Conservation (phyloP, 1,140 invertebrate genomes). For the Brachionus koreanus region DNA sequence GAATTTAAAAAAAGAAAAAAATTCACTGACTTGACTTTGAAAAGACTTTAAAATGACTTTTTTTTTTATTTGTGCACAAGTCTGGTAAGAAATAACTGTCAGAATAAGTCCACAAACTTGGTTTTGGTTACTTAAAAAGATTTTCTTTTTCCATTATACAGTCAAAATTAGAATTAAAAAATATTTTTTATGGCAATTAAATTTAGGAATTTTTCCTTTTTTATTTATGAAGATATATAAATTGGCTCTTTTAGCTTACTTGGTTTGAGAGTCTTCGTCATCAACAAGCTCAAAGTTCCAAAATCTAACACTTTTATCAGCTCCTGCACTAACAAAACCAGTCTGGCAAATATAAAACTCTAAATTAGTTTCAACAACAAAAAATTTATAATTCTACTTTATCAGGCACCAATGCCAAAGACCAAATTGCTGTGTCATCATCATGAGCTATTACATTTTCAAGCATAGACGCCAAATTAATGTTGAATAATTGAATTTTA, state of each 20-base stretch:
- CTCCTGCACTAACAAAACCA: slow-evolving; percentile 77
- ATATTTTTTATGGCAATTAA: too few species aligned
- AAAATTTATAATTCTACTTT: slow-evolving; percentile 46
- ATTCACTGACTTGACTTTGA: too few species aligned
- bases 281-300: slow-evolving; percentile 81
- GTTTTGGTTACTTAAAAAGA: too few species aligned
- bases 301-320: slow-evolving; percentile 83
- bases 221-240: neutral
- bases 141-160: too few species aligned
- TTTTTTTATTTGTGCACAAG: too few species aligned
- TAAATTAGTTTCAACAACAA: slow-evolving; percentile 59
- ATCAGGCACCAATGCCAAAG: slow-evolving; percentile 65
- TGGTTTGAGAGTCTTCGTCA: slow-evolving; percentile 47
- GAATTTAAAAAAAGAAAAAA: too few species aligned
- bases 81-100: too few species aligned
- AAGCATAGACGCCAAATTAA: slow-evolving; percentile 70
- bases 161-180: too few species aligned
- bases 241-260: slow-evolving; percentile 47
- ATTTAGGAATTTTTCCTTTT: too few species aligned
- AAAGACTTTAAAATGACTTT: too few species aligned
- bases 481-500: slow-evolving; percentile 77
- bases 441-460: slow-evolving; percentile 67
- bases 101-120: too few species aligned
- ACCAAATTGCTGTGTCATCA: slow-evolving; percentile 68
- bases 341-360: slow-evolving; percentile 53